Conservation (phyloP, 2,113 vertebrate genomes). For the Calidris pugnax region DNA sequence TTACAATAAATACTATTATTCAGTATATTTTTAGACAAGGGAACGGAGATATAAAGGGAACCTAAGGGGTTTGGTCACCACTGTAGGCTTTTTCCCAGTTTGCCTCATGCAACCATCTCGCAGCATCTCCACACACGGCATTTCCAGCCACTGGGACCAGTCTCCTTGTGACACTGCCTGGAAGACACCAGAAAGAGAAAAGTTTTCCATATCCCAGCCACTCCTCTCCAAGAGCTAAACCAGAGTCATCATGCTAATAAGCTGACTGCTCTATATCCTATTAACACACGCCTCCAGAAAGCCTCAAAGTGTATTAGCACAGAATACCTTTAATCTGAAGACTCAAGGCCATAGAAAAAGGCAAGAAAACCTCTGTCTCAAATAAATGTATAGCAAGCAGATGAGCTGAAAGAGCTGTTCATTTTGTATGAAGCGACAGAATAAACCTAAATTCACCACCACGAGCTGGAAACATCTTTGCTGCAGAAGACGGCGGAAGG, state of each 20-base stretch:
- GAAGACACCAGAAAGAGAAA: not conserved
- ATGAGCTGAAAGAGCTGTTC: not conserved
- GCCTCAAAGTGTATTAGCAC: not conserved
- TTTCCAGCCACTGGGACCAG: not conserved
- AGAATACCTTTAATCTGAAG: not conserved
- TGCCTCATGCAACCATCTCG: not conserved
- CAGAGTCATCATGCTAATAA: not conserved
- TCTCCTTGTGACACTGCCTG: not conserved
- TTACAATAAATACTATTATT: not conserved
- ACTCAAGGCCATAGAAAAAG: not conserved
- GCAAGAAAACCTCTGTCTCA: not conserved
- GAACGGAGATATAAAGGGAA: not conserved
- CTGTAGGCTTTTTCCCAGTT: not conserved
- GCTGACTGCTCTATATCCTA: not conserved
- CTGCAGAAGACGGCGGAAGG: not conserved
- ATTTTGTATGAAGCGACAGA: not conserved
- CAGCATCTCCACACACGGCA: not conserved
- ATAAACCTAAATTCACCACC: not conserved
- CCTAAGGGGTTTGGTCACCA: not conserved
- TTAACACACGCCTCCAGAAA: not conserved
- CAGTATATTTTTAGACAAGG: not conserved
- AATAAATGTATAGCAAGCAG: accelerated
- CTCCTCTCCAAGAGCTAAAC: not conserved
- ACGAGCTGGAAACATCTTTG: not conserved
- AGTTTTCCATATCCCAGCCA: not conserved